Percentiles rank a stretch among this genome's conserved stretches.
Evolutionary conservation across 2,888 invertebrate genomes (phyloP).

Genomic region (Pemphredon lugubris): DNA sequence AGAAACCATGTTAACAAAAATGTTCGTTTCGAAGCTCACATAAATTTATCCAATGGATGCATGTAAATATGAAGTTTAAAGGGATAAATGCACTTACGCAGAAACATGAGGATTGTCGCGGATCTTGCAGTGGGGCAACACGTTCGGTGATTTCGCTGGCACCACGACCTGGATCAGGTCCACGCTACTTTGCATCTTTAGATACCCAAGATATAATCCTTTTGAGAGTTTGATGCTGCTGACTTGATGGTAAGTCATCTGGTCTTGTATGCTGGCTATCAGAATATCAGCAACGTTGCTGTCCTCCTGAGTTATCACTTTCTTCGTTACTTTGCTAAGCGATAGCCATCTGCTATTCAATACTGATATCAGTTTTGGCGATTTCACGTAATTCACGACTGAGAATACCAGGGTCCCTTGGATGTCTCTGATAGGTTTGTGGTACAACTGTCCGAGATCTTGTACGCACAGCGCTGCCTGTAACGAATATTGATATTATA

Average conservation of each 20-base stretch:
- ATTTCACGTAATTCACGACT: conserved; percentile 90
- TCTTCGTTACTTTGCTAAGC: conserved; percentile 91
- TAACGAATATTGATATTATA: no score
- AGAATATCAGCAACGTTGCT: conserved; percentile 91
- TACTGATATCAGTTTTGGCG: conserved; percentile 93
- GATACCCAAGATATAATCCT: conserved; percentile 96
- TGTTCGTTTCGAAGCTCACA: no score
- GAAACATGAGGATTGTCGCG: conserved; percentile 98
- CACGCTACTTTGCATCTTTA: conserved; percentile 98
- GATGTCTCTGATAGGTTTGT: conserved; percentile 93
- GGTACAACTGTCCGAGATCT: conserved; percentile 97
- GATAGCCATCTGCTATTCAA: conserved; percentile 96
- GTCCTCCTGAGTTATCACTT: conserved; percentile 88
- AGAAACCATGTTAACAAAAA: no score
- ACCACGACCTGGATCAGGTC: conserved; percentile 97
- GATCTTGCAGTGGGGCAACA: conserved; percentile 95
- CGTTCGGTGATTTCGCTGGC: conserved; percentile 95
- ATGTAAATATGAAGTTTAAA: conserved; percentile 4
- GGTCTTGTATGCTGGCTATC: conserved; percentile 93
- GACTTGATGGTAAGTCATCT: conserved; percentile 88
- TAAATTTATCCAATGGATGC: no score
- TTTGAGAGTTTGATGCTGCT: conserved; percentile 91
- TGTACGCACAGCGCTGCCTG: conserved; percentile 94
- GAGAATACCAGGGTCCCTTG: conserved; percentile 96
- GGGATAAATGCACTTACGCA: conserved; percentile 85